A percentile compares a stretch with the other conserved stretches of the same genome.
These are phyloP conservation scores for Heteronetta atricapilla DNA, from an alignment of 2,113 vertebrate species.

Conservation along the genomic window DNA sequence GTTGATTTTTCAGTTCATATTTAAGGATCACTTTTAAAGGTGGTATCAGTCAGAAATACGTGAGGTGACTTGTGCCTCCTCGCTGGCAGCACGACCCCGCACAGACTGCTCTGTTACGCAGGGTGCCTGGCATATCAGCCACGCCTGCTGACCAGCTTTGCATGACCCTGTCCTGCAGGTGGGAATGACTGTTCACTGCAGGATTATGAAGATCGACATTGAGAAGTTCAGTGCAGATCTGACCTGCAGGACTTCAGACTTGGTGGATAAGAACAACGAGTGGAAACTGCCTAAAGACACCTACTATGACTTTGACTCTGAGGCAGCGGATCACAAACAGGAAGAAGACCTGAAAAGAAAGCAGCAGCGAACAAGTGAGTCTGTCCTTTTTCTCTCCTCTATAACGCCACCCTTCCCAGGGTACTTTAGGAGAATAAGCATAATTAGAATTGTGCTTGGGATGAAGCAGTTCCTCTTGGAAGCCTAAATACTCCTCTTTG, in stretches of 20 bases:
- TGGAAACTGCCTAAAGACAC: slow-evolving; percentile 98
- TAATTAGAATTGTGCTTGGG: neutral
- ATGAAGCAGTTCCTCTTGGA: neutral
- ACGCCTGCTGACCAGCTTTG: neutral
- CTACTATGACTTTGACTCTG: slow-evolving; percentile 95
- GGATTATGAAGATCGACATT: slow-evolving; percentile 99
- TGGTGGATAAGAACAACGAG: slow-evolving; percentile 96
- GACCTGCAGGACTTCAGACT: slow-evolving; percentile 94
- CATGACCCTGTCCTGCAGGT: slow-evolving; percentile 78
- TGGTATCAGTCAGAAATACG: neutral
- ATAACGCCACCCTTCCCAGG: neutral
- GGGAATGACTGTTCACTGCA: slow-evolving; percentile 97
- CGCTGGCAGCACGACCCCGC: neutral
- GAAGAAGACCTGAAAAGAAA: slow-evolving; percentile 96
- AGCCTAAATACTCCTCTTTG: neutral
- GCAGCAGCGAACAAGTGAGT: slow-evolving; percentile 95
- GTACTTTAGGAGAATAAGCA: neutral
- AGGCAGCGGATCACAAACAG: slow-evolving; percentile 90
- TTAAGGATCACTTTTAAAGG: neutral
- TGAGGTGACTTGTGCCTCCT: neutral
- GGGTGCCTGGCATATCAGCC: neutral
- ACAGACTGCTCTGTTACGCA: accelerated
- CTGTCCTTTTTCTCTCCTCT: neutral
- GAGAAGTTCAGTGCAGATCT: slow-evolving; percentile 98
- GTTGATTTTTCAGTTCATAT: accelerated